Evolutionary conservation across 2,888 invertebrate genomes (phyloP), one percentile per base, ranked within the genome.

Genomic region (Andrena camellia): DNA sequence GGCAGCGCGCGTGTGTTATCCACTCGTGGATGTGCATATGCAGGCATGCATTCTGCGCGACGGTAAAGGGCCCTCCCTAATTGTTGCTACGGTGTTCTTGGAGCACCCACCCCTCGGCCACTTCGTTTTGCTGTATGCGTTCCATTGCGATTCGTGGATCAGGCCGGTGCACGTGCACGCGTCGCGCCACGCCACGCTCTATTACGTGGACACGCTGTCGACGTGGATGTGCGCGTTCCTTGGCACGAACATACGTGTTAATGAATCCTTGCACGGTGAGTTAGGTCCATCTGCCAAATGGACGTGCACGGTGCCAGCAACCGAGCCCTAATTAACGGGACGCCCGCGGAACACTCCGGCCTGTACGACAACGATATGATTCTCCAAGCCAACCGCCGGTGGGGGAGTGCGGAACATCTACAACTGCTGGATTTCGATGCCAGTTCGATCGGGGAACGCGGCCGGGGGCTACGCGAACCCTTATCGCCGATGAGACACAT

Each of bases 221-320:
- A 26, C 76, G n/a, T 54, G 70, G 59, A 69, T 64, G 63, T 74
- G 71, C 42, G 10, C 64, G 80, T 83, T 84, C 88, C 86, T 86
- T 88, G 78, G 83, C 84, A 74, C 81, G 87, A 84, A 79, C 83
- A 83, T 84, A 88, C 86, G 83, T 84, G 88, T 88, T 88, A 88
- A 88, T 88, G 88, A 84, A 88, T 88, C 86, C 82, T 86, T 88
- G 84, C 82, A 84, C 81, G 82, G 63, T 76, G 86, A 88, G 84
- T 88, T 88, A 88, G 87, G 86, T 86, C 84, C 87, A 88, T 88
- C 86, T 88, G 84, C 88, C 78, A 88, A 86, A 88, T 88, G 88
- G 88, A 86, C 81, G 78, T 75, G 78, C 72, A 73, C 62, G 78
- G 67, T 75, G 72, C 59, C 48, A 83, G 82, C 77, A 71, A 81